Conservation (phyloP, 2,797 vertebrate species). For the Monodelphis domestica region DNA sequence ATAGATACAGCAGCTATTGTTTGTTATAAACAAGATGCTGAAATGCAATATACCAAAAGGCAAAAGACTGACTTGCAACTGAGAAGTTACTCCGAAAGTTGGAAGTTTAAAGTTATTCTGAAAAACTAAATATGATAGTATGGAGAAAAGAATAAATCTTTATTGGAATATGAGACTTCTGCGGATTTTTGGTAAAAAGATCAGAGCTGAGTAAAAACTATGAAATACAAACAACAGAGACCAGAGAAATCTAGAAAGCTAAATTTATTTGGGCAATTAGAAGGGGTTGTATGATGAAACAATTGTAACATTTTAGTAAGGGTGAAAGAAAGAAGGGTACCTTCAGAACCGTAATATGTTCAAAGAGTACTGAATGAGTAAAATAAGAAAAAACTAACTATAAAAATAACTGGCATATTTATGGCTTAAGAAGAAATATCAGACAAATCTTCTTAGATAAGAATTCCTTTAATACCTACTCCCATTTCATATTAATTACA, state of each 20-base stretch:
- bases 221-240: neutral
- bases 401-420: conserved; percentile 42
- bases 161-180: neutral
- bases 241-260: neutral
- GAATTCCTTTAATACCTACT: conserved; percentile 21
- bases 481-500: conserved; percentile 45
- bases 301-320: neutral
- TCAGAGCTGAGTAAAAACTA: neutral
- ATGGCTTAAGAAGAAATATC: conserved; percentile 40
- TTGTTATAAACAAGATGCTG: neutral
- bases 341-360: neutral
- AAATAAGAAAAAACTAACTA: conserved; percentile 32
- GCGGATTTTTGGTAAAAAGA: neutral
- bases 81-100: too few relatives aligned
- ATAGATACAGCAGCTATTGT: neutral
- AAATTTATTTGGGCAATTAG: neutral
- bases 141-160: neutral
- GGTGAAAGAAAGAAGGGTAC: neutral
- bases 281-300: neutral
- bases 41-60: neutral
- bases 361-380: neutral
- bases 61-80: neutral
- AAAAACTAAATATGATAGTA: neutral
- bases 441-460: conserved; percentile 38
- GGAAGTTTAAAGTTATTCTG: neutral